Conservation (phyloP, 2,888 invertebrate species). For the Papilio elwesi region DNA sequence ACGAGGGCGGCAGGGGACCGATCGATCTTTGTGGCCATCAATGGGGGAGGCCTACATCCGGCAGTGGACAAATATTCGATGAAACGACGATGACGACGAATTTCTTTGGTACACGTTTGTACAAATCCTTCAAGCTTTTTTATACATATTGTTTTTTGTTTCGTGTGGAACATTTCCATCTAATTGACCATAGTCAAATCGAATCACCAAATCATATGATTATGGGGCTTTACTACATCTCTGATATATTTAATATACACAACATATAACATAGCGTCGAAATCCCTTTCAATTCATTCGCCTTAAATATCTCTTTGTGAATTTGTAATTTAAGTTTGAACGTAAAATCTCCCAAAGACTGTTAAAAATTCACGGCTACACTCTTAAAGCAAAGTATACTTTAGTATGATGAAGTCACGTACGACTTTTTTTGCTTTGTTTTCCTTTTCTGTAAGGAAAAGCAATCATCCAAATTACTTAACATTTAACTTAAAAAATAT, state of each 20-base stretch:
- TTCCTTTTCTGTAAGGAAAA: slow-evolving; percentile 29
- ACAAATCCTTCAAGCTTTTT: too few species aligned
- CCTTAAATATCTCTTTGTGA: slow-evolving; percentile 64
- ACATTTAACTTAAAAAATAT: slow-evolving; percentile 13
- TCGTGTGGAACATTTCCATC: too few species aligned
- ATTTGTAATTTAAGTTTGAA: slow-evolving; percentile 76
- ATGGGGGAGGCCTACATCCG: too few species aligned
- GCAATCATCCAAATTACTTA: slow-evolving; percentile 35
- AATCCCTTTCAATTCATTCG: neutral
- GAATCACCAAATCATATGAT: too few species aligned
- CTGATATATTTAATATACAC: neutral
- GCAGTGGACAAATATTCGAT: too few species aligned
- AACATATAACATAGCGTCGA: neutral
- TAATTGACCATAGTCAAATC: too few species aligned
- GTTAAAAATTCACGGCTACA: slow-evolving; percentile 64
- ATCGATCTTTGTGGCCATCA: too few species aligned
- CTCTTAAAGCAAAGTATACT: slow-evolving; percentile 62
- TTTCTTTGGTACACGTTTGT: too few species aligned
- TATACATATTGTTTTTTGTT: too few species aligned
- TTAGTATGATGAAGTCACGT: slow-evolving; percentile 70
- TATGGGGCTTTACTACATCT: too few species aligned
- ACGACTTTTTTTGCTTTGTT: slow-evolving; percentile 45
- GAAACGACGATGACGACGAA: too few species aligned
- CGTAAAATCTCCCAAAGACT: slow-evolving; percentile 67
- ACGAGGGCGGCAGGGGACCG: too few species aligned